Percentiles rank a stretch among this genome's conserved stretches.
Evolutionary conservation across 2,113 vertebrate genomes (phyloP).

Genomic region (rabbit (Oryctolagus cuniculus)): mOryCun1.1 NC_091445.1:18823001-18823500

Average conservation of each 20-base stretch:
- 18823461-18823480: background rate
- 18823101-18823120: background rate
- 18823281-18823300: background rate
- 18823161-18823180: background rate
- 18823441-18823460: constrained; percentile 14
- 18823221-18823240: background rate
- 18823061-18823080: no score
- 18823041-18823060: no score
- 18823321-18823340: background rate
- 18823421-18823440: background rate
- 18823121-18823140: constrained; percentile 22
- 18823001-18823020: no score
- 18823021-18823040: no score
- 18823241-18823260: constrained; percentile 15
- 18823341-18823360: background rate
- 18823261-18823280: background rate
- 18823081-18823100: no score
- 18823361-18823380: background rate
- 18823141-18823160: background rate
- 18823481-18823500: background rate
- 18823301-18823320: background rate
- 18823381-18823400: background rate
- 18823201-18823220: constrained; percentile 41
- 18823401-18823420: background rate
- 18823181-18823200: background rate